Evolutionary conservation across 2,888 invertebrate genomes (phyloP).

Genomic region (Watsonalla cultraria): DNA sequence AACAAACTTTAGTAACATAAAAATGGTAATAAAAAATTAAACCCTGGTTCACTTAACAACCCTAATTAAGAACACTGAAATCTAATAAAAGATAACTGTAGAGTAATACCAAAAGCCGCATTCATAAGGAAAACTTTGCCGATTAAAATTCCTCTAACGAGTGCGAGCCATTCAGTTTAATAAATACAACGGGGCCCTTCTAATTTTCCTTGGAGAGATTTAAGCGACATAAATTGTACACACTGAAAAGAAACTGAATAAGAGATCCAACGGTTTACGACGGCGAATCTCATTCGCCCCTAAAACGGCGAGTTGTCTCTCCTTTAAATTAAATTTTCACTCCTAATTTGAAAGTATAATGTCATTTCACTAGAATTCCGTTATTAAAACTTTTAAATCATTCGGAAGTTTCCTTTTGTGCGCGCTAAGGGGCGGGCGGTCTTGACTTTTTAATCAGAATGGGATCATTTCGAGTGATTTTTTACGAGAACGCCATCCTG

Average conservation of each 20-base stretch:
- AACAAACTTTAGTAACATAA: slow-evolving; percentile 24
- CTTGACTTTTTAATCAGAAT: slow-evolving; percentile 79
- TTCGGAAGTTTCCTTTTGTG: slow-evolving; percentile 67
- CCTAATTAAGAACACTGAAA: slow-evolving; percentile 68
- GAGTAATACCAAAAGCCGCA: slow-evolving; percentile 62
- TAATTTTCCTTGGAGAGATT: slow-evolving; percentile 75
- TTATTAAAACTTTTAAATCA: slow-evolving; percentile 80
- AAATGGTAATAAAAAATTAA: slow-evolving; percentile 53
- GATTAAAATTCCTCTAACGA: slow-evolving; percentile 77
- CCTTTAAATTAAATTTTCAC: slow-evolving; percentile 80
- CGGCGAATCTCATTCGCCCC: slow-evolving; percentile 70
- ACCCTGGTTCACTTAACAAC: slow-evolving; percentile 60
- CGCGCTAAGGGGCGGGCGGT: slow-evolving; percentile 58
- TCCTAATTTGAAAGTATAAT: slow-evolving; percentile 80
- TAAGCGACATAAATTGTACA: slow-evolving; percentile 73
- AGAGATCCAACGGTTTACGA: slow-evolving; percentile 76
- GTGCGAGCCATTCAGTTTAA: slow-evolving; percentile 70
- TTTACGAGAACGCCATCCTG: slow-evolving; percentile 73
- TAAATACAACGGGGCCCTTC: slow-evolving; percentile 67
- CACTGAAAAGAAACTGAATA: slow-evolving; percentile 77
- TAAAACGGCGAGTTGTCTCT: slow-evolving; percentile 72
- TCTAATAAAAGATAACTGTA: slow-evolving; percentile 74
- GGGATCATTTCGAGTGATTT: slow-evolving; percentile 76
- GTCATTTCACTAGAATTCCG: slow-evolving; percentile 78
- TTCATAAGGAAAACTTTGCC: slow-evolving; percentile 73